phyloP scores from a whole-genome alignment of 2,888 invertebrate species.

The Lypha dubia region DNA sequence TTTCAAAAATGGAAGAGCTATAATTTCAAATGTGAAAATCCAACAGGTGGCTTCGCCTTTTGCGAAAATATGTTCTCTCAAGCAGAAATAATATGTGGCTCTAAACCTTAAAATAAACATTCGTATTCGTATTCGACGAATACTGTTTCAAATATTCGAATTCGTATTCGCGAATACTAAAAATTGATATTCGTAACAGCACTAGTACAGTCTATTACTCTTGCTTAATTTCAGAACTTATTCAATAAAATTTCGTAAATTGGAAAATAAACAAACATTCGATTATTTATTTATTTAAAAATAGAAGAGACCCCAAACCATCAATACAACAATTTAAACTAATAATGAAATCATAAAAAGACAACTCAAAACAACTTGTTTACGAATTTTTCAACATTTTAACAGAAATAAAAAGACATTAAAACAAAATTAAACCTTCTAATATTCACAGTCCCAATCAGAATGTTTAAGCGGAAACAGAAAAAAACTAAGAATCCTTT shows the following conservation, averaged over 20 bases:
- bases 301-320: conserved; percentile 30
- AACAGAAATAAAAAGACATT: conserved; percentile 76
- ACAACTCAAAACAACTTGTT: conserved; percentile 83
- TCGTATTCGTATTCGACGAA: too few species aligned
- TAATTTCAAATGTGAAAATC: too few species aligned
- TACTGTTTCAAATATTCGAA: too few species aligned
- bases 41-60: too few species aligned
- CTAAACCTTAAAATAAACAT: too few species aligned
- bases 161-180: too few species aligned
- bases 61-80: too few species aligned
- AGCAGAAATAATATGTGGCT: too few species aligned
- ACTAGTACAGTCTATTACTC: too few species aligned
- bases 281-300: conserved; percentile 33
- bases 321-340: conserved; percentile 72
- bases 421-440: conserved; percentile 62
- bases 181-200: too few species aligned
- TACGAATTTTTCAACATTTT: conserved; percentile 82
- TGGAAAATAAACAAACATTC: conserved; percentile 39
- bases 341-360: conserved; percentile 80
- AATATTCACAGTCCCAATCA: background rate
- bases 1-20: too few species aligned
- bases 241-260: conserved; percentile 23
- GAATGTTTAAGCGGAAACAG: conserved; percentile 31
- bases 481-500: conserved; percentile 16
- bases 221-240: too few species aligned